Conservation (phyloP, 2,797 vertebrate genomes). For the Synaphobranchus kaupii region DNA sequence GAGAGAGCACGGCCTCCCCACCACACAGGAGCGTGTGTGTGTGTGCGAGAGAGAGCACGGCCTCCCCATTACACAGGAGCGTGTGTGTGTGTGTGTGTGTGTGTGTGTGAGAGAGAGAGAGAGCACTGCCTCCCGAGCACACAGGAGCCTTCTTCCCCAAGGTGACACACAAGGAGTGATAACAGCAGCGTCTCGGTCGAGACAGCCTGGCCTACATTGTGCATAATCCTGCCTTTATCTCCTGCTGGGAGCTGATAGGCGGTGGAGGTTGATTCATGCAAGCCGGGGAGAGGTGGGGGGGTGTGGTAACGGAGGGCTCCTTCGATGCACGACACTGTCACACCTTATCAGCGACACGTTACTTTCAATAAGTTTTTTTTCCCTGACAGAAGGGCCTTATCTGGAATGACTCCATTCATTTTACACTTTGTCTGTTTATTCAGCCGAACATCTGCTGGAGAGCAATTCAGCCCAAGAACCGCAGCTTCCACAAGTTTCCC, state of each 20-base stretch:
- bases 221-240: neutral
- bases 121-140: neutral
- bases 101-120: too few species aligned
- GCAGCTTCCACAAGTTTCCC: neutral
- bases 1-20: too few species aligned
- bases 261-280: neutral
- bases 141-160: neutral
- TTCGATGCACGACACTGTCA: neutral
- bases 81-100: too few species aligned
- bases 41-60: too few species aligned
- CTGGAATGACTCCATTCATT: neutral
- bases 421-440: neutral
- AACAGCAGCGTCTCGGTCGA: neutral
- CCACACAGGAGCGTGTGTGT: too few species aligned
- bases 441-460: neutral
- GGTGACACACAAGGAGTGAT: neutral
- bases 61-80: too few species aligned
- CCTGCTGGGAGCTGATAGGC: neutral
- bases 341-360: neutral
- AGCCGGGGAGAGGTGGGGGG: neutral
- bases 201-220: neutral
- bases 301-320: neutral
- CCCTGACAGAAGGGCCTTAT: neutral
- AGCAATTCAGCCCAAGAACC: neutral
- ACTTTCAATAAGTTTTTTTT: neutral